phyloP scores from a whole-genome alignment of 2,113 vertebrate genomes.

The Vidua chalybeata region DNA sequence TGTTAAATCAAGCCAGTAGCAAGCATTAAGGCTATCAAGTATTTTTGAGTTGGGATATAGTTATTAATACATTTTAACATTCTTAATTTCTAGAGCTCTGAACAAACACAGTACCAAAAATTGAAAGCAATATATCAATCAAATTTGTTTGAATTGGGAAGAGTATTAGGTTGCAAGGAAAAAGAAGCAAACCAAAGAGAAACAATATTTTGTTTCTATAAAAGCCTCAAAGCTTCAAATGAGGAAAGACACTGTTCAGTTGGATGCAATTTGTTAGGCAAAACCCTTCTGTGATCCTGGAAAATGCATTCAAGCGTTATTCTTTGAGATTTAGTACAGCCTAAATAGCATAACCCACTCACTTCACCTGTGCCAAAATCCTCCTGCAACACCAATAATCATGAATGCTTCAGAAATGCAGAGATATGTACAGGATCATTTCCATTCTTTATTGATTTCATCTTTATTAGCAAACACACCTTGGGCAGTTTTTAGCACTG shows the following conservation, averaged over 20 bases:
- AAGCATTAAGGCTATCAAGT: neutral
- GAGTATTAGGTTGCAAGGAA: neutral
- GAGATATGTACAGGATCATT: neutral
- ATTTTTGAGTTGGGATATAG: neutral
- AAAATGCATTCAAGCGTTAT: neutral
- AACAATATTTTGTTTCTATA: neutral
- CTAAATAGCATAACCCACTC: neutral
- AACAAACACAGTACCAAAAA: neutral
- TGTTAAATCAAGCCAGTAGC: neutral
- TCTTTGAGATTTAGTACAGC: neutral
- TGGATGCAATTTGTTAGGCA: neutral
- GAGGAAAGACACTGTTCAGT: neutral
- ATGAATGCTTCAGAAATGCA: neutral
- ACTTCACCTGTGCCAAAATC: neutral
- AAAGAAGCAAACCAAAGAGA: neutral
- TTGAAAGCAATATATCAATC: neutral
- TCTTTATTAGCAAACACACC: conserved; percentile 8
- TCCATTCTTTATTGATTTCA: neutral
- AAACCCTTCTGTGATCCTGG: neutral
- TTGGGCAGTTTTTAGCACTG: neutral
- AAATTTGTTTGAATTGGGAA: neutral
- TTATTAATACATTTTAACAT: neutral
- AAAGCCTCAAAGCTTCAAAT: neutral
- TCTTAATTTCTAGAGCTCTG: neutral
- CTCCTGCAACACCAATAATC: neutral